phyloP scores from a whole-genome alignment of 2,797 vertebrate genomes.

The Sebastes oblongus region DNA sequence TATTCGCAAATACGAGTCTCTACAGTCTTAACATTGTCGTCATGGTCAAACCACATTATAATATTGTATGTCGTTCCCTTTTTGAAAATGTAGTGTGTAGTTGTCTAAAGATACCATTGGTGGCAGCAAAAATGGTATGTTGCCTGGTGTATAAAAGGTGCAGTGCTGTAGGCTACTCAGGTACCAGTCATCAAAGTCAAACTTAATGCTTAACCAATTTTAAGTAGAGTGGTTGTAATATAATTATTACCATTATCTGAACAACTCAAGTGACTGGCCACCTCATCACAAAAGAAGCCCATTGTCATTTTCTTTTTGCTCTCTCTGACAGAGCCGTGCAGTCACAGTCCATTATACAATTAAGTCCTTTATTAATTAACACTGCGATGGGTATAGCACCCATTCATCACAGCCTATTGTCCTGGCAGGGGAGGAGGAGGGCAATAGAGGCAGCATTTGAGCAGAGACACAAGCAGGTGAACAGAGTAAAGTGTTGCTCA shows the following conservation, averaged over 20 bases:
- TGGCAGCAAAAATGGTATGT: neutral
- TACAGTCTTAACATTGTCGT: neutral
- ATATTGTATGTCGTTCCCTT: neutral
- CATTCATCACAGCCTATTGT: constrained; percentile 61
- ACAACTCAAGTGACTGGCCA: constrained; percentile 6
- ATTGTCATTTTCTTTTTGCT: constrained; percentile 21
- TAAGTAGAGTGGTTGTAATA: constrained; percentile 20
- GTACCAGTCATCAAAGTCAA: constrained; percentile 10
- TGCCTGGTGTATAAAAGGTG: neutral
- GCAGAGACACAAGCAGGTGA: constrained; percentile 32
- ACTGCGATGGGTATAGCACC: constrained; percentile 41
- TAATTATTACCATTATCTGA: constrained; percentile 14
- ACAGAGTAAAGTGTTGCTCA: constrained; percentile 25
- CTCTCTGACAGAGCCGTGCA: constrained; percentile 29
- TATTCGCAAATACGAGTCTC: neutral
- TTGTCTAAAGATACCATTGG: neutral
- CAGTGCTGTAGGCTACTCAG: neutral
- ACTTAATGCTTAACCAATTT: constrained; percentile 1
- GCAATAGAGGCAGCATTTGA: constrained; percentile 18
- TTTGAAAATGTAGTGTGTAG: neutral
- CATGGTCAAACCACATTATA: neutral
- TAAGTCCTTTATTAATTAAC: constrained; percentile 66
- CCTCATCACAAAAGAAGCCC: constrained; percentile 34
- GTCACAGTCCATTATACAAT: constrained; percentile 58
- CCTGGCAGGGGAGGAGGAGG: constrained; percentile 4